Evolutionary conservation across 2,797 vertebrate species (phyloP).

Genomic region (Enteromius unitaeniatus): DNA sequence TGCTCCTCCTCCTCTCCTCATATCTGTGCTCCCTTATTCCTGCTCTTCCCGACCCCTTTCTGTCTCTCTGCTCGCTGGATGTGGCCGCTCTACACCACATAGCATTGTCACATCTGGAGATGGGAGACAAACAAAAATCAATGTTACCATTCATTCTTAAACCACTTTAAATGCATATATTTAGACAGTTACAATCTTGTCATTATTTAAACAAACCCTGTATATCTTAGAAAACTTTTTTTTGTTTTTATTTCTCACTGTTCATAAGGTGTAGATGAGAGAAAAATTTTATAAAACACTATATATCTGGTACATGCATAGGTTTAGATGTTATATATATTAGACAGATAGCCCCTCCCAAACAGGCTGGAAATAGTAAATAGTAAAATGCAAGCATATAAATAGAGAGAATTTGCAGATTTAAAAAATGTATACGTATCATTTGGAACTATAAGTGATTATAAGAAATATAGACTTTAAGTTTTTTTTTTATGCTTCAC

Average conservation of each 20-base stretch:
- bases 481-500: constrained; percentile 1
- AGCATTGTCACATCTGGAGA: constrained; percentile 47
- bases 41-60: constrained; percentile 56
- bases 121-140: constrained; percentile 27
- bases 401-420: constrained; percentile 18
- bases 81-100: constrained; percentile 24
- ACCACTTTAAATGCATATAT: constrained; percentile 14
- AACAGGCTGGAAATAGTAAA: not conserved
- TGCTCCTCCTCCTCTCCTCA: constrained; percentile 31
- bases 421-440: not conserved
- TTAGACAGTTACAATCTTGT: constrained; percentile 3
- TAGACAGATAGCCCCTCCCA: not conserved
- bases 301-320: constrained; percentile 9
- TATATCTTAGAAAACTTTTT: constrained; percentile 11
- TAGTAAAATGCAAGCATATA: constrained; percentile 20
- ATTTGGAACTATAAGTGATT: constrained; percentile 8
- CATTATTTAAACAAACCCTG: constrained; percentile 12
- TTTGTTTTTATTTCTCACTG: not conserved
- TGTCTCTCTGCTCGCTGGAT: constrained; percentile 50
- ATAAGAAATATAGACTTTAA: not conserved
- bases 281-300: not conserved
- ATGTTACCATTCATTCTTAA: constrained; percentile 20
- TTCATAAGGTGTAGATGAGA: constrained; percentile 16
- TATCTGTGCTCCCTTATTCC: constrained; percentile 37
- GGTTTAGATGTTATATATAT: not conserved